Conservation (phyloP, 2,888 invertebrate species). For the Chymomyza procnemis region DNA sequence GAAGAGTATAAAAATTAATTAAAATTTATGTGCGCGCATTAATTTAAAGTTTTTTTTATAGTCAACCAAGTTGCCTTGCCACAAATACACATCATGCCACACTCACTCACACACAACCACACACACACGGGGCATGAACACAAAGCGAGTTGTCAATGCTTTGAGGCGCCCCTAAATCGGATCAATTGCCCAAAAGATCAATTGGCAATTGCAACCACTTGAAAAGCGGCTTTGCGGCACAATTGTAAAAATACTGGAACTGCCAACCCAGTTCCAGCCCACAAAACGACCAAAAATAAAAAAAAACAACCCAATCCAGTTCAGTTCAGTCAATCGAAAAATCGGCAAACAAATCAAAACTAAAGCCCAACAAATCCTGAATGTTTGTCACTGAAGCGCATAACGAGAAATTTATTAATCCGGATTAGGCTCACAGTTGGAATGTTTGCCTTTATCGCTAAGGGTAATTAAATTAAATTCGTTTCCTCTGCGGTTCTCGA, state of each 20-base stretch:
- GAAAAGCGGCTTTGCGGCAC: slow-evolving; percentile 45
- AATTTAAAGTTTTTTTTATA: slow-evolving; percentile 21
- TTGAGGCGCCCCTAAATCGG: slow-evolving; percentile 37
- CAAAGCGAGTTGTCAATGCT: not conserved
- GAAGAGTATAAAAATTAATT: slow-evolving; percentile 36
- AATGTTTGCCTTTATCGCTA: slow-evolving; percentile 33
- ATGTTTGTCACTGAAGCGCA: slow-evolving; percentile 55
- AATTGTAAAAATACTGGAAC: slow-evolving; percentile 23
- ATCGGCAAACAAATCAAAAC: slow-evolving; percentile 52
- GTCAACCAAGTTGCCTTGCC: not conserved
- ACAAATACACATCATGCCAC: slow-evolving; percentile 12
- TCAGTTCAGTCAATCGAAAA: slow-evolving; percentile 45
- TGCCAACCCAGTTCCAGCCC: not conserved
- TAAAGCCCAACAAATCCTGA: slow-evolving; percentile 30
- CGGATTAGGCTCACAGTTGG: slow-evolving; percentile 28
- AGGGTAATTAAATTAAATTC: slow-evolving; percentile 40
- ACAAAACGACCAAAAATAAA: not conserved
- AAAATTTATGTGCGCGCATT: slow-evolving; percentile 42
- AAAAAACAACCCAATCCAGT: not conserved
- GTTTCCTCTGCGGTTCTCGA: slow-evolving; percentile 11
- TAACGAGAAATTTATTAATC: slow-evolving; percentile 65
- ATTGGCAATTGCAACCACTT: slow-evolving; percentile 63
- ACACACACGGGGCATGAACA: too few species aligned
- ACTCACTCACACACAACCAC: slow-evolving; percentile 12
- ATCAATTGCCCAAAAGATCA: slow-evolving; percentile 72